phyloP scores from a whole-genome alignment of 2,888 invertebrate species.

The Chydorus sphaericus region DNA sequence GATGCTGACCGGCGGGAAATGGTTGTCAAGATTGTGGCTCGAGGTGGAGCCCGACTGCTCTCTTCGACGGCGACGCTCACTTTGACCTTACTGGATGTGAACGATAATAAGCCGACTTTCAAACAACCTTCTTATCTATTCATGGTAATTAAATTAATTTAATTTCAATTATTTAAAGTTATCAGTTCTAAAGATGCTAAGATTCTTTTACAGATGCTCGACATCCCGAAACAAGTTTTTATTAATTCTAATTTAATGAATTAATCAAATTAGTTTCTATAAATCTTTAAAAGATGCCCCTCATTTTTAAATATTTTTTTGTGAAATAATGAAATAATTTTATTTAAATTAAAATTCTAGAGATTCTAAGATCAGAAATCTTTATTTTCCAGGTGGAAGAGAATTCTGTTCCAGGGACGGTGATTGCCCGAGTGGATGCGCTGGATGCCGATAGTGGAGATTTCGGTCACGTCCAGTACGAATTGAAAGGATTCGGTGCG shows the following conservation, averaged over 20 bases:
- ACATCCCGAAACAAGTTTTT: no score
- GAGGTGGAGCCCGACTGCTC: conserved; percentile 12
- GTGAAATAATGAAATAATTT: neutral
- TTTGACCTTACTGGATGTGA: conserved; percentile 22
- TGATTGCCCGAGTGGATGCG: conserved; percentile 49
- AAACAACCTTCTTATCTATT: conserved; percentile 22
- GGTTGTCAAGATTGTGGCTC: conserved; percentile 50
- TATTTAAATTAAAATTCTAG: neutral
- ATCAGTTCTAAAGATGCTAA: no score
- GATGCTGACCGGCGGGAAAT: conserved; percentile 41
- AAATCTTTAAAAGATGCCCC: no score
- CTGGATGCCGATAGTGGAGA: conserved; percentile 55
- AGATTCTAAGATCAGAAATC: no score
- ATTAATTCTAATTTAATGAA: no score
- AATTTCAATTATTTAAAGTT: no score
- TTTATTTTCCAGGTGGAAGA: conserved; percentile 29
- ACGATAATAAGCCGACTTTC: conserved; percentile 37
- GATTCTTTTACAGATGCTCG: no score
- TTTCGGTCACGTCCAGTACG: conserved; percentile 55
- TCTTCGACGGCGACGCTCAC: conserved; percentile 20
- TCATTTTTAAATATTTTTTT: no score
- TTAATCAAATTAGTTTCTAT: no score
- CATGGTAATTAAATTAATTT: neutral
- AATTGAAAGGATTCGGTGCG: conserved; percentile 60
- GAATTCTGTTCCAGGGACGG: conserved; percentile 44